These are phyloP conservation scores for Phodopus roborovskii DNA, from an alignment of 2,113 vertebrate species.

Conservation along the genomic window DNA sequence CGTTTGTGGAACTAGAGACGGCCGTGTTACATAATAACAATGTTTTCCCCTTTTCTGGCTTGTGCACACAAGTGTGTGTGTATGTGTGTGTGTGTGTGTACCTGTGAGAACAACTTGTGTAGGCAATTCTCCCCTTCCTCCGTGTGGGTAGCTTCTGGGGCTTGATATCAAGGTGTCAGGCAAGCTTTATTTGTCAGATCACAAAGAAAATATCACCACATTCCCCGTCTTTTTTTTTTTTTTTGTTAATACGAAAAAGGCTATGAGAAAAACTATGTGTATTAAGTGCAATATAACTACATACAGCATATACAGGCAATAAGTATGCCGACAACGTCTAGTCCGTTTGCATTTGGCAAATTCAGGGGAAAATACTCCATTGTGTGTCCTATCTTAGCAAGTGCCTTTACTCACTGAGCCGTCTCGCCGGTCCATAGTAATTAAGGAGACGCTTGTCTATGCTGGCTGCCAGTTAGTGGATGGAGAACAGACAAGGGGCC, in stretches of 20 bases:
- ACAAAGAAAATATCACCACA: too few relatives aligned
- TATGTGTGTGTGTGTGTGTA: neutral
- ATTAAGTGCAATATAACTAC: too few relatives aligned
- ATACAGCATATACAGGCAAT: too few relatives aligned
- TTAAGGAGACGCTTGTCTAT: neutral
- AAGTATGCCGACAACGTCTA: too few relatives aligned
- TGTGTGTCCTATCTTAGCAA: neutral
- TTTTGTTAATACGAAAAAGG: too few relatives aligned
- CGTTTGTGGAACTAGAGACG: neutral
- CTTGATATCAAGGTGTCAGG: neutral
- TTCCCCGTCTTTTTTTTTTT: too few relatives aligned
- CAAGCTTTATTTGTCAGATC: neutral
- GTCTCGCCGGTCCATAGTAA: neutral
- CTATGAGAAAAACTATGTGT: too few relatives aligned
- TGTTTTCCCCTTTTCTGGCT: neutral
- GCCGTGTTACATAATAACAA: neutral
- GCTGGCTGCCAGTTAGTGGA: neutral
- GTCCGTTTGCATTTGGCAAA: too few relatives aligned
- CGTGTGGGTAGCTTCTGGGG: neutral
- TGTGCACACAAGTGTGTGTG: neutral
- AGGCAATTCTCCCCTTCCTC: neutral
- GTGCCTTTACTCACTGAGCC: neutral
- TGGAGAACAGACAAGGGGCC: neutral
- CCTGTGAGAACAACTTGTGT: neutral
- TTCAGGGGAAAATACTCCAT: too few relatives aligned